Percentiles rank a stretch among this genome's conserved stretches.
Conservation (phyloP, 1,140 invertebrate species). For the Rhagoletis zephyria region DNA sequence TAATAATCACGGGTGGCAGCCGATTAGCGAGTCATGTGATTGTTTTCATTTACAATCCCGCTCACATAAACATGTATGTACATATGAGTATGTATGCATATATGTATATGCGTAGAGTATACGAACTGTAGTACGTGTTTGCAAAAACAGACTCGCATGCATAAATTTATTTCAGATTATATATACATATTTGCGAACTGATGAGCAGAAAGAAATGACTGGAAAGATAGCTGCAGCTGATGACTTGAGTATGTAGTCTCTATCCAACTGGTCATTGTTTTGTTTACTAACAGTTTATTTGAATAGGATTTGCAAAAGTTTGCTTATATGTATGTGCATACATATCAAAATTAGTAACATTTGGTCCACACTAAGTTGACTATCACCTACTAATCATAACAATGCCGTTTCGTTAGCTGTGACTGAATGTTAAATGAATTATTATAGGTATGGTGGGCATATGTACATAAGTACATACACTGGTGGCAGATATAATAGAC, state of each 20-base stretch:
- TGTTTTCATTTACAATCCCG: constrained; percentile 73
- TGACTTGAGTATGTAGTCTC: not conserved
- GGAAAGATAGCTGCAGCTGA: not conserved
- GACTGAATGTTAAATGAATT: too few relatives aligned
- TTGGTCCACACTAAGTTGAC: too few relatives aligned
- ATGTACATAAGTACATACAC: too few relatives aligned
- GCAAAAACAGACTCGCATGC: constrained; percentile 56
- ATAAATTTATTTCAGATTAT: constrained; percentile 47
- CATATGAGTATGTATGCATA: constrained; percentile 53
- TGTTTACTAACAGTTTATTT: too few relatives aligned
- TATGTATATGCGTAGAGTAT: constrained; percentile 54
- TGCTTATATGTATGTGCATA: too few relatives aligned
- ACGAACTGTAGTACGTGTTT: not conserved
- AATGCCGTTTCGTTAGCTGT: too few relatives aligned
- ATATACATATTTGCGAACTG: constrained; percentile 37
- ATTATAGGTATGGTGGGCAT: too few relatives aligned
- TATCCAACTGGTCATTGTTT: too few relatives aligned
- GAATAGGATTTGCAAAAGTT: too few relatives aligned
- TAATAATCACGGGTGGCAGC: constrained; percentile 73
- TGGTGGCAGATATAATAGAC: too few relatives aligned
- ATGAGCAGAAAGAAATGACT: constrained; percentile 2
- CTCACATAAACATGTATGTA: constrained; percentile 61
- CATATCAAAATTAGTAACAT: too few relatives aligned
- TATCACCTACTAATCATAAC: too few relatives aligned
- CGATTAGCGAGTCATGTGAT: constrained; percentile 74